Evolutionary conservation across 2,797 vertebrate species (phyloP), one percentile per base, ranked within the genome.

Genomic region (Sebastes goodei): DNA sequence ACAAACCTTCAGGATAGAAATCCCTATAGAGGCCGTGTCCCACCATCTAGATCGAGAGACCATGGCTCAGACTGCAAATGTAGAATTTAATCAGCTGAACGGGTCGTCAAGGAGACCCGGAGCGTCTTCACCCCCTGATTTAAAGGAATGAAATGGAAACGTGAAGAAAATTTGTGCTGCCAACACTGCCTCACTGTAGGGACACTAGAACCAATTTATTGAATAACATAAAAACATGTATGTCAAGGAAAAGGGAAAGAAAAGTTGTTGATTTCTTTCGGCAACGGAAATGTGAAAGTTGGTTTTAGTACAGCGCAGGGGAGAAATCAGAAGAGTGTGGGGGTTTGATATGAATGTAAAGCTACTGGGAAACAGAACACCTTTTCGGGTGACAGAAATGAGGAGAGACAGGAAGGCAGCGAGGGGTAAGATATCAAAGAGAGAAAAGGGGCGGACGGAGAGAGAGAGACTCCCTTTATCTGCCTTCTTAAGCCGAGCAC

Each of bases 61-160:
- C 76, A 49, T 52, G 77, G 69, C 73, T 73, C 69, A 78, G 85
- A 82, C 80, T 11, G 59, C 75, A 81, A 86, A 87, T 77, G 78
- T 71, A 66, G 72, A 83, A 80, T 88, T 80, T 78, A 87, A 87
- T 90, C 74, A 84, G 60, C 70, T 60, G 32, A 85, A 64, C 0
- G 11, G 76, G 61, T 86, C 74, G 67, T 84, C 2, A 68, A 88
- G 73, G 30, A 85, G 63, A 42, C 35, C 49, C 49, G 1, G 27
- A 33, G 74, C 69, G 42, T 81, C 73, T 67, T 64, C n/a, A 72
- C 0, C 4, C 15, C 11, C 10, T 65, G 74, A 76, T 82, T 83
- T 80, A 53, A 82, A 78, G 55, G 30, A 79, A 73, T 25, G 23
- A 71, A 84, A 74, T 69, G 30, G 23, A 81, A 82, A 75, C 57